Evolutionary conservation across 2,113 vertebrate species (phyloP).

Genomic region (Vombatus ursinus): DNA sequence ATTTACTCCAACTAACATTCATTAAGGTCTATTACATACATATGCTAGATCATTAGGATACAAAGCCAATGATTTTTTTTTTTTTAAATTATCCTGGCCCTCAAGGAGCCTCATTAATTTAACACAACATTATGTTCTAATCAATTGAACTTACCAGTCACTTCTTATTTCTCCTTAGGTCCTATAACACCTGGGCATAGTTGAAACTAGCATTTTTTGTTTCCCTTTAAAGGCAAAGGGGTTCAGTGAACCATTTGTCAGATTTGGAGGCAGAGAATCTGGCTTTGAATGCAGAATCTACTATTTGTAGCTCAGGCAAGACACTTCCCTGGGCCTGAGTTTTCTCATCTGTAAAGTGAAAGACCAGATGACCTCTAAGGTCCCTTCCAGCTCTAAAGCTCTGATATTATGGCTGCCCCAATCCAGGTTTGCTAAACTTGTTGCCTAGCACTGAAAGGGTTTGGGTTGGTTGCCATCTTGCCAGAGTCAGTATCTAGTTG

Average conservation of each 20-base stretch:
- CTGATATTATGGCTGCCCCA: neutral
- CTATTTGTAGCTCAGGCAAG: neutral
- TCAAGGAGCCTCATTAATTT: neutral
- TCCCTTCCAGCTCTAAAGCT: neutral
- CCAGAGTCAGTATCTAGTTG: neutral
- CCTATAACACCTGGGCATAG: neutral
- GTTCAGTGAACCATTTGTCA: neutral
- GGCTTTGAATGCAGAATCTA: neutral
- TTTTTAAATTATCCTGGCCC: neutral
- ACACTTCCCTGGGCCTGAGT: neutral
- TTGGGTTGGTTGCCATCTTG: constrained; percentile 11
- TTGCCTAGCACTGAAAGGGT: constrained; percentile 8
- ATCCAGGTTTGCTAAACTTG: neutral
- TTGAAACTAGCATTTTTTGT: neutral
- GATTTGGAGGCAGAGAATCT: neutral
- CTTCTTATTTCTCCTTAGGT: neutral
- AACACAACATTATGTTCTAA: neutral
- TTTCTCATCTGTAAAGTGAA: neutral
- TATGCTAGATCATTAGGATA: neutral
- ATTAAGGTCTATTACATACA: neutral
- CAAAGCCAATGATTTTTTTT: neutral
- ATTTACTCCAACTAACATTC: neutral
- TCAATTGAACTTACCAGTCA: neutral
- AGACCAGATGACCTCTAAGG: neutral
- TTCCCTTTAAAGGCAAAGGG: neutral